phyloP scores from a whole-genome alignment of 1,140 invertebrate species.

The Ladona fulva region DNA sequence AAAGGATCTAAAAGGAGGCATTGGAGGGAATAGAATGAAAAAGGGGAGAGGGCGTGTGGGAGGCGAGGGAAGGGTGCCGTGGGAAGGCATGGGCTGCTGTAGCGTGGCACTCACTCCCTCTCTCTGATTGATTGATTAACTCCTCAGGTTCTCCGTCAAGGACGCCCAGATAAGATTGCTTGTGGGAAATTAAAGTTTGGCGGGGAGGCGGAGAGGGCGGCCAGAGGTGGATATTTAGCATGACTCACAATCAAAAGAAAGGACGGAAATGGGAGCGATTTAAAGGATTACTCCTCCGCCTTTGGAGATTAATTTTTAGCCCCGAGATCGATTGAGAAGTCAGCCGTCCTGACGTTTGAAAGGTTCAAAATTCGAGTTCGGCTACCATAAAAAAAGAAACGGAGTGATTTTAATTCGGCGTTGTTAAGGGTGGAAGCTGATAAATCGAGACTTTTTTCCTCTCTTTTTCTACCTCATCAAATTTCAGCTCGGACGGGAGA shows the following conservation, averaged over 20 bases:
- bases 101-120: neutral
- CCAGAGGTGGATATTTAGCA: neutral
- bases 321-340: conserved; percentile 3
- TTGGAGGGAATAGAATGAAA: neutral
- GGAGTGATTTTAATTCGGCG: neutral
- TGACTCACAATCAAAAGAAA: conserved; percentile 7
- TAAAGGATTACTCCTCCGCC: neutral
- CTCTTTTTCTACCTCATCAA: too few relatives aligned
- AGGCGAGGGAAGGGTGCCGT: neutral
- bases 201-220: too few relatives aligned
- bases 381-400: neutral
- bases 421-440: too few relatives aligned
- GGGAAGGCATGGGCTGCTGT: neutral
- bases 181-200: neutral
- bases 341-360: neutral
- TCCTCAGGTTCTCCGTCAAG: conserved; percentile 6
- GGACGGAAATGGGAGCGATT: neutral
- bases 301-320: neutral
- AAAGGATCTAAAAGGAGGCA: neutral
- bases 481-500: too few relatives aligned
- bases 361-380: neutral
- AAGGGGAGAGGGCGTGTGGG: neutral
- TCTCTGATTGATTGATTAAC: conserved; percentile 2
- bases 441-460: too few relatives aligned
- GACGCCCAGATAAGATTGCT: conserved; percentile 7